Evolutionary conservation across 2,113 vertebrate genomes (phyloP).

Genomic region (Syrrhaptes paradoxus): DNA sequence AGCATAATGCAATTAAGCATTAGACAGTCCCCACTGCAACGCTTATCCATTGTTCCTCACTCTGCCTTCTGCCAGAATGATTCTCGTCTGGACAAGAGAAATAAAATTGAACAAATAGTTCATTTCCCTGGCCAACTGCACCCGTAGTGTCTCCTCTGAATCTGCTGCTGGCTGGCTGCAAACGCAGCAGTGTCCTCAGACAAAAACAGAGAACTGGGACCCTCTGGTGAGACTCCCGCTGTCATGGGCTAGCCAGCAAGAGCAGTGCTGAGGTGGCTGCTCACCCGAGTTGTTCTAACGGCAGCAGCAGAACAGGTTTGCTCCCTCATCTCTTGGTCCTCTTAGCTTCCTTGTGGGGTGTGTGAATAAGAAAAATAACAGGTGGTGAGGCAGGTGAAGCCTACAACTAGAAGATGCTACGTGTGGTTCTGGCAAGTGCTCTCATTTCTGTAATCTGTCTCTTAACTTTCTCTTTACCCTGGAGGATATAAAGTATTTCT

Average conservation of each 20-base stretch:
- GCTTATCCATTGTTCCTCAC: background rate
- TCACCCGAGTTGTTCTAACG: background rate
- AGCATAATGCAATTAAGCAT: background rate
- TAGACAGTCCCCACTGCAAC: conserved; percentile 12
- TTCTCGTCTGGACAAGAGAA: background rate
- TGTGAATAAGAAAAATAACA: background rate
- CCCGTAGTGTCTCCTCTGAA: background rate
- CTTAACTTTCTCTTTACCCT: background rate
- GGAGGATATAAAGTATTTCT: background rate
- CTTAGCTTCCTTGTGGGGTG: background rate
- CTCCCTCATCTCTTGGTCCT: background rate
- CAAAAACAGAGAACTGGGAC: background rate
- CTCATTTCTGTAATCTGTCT: background rate
- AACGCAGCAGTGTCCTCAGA: background rate
- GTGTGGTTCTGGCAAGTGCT: background rate
- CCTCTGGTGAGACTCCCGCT: background rate
- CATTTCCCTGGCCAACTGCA: conserved; percentile 13
- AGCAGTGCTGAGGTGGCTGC: background rate
- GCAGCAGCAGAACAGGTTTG: background rate
- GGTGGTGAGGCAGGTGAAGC: background rate
- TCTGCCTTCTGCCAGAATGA: background rate
- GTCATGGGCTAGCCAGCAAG: background rate
- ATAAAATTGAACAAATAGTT: conserved; percentile 45
- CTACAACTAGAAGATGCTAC: background rate
- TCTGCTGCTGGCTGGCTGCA: background rate